phyloP scores from a whole-genome alignment of 2,888 invertebrate species.

The Drosophila recens region DNA sequence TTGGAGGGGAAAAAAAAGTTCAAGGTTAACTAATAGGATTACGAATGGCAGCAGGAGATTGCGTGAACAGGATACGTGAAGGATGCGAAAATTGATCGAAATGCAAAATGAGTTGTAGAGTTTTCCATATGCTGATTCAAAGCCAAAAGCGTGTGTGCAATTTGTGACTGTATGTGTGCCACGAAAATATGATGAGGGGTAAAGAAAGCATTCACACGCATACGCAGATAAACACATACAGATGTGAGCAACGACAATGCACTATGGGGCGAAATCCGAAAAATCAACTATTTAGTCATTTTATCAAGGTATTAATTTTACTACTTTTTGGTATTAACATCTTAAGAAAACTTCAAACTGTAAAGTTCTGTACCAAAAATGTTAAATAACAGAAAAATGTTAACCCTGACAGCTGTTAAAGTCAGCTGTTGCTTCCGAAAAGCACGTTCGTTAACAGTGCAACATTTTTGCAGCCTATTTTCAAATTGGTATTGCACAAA shows the following conservation, averaged over 20 bases:
- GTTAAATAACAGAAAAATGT: too few relatives aligned
- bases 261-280: too few relatives aligned
- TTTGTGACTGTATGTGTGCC: constrained; percentile 11
- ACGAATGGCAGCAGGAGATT: constrained; percentile 14
- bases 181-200: constrained; percentile 47
- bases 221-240: constrained; percentile 17
- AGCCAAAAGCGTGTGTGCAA: constrained; percentile 38
- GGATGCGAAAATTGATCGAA: constrained; percentile 20
- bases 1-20: constrained; percentile 30
- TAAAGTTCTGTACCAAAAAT: too few relatives aligned
- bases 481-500: too few relatives aligned
- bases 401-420: too few relatives aligned
- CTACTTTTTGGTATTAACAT: too few relatives aligned
- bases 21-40: constrained; percentile 50
- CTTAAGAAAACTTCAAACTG: too few relatives aligned
- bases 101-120: constrained; percentile 38
- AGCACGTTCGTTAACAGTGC: too few relatives aligned
- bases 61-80: constrained; percentile 3
- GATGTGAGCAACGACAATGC: constrained; percentile 30
- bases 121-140: constrained; percentile 47
- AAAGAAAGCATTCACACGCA: constrained; percentile 17
- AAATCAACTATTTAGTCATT: too few relatives aligned
- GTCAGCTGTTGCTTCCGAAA: too few relatives aligned
- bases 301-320: too few relatives aligned
- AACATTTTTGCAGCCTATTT: too few relatives aligned